Evolutionary conservation across 2,113 vertebrate species (phyloP), one percentile per base, ranked within the genome.

Genomic region (Semicossyphus pulcher): DNA sequence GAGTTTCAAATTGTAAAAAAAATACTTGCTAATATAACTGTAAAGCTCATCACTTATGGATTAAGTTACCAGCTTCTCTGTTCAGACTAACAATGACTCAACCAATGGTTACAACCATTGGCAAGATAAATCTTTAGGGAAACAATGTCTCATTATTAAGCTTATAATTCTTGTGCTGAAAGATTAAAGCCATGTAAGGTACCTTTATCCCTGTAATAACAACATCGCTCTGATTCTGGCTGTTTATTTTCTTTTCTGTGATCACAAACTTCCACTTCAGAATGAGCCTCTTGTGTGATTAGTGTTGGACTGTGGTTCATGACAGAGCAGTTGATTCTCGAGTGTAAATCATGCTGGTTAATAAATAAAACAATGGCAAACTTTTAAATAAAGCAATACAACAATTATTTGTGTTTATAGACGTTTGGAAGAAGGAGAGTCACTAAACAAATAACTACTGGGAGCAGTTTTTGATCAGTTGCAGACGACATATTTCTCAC

Each of bases 401-500:
- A 64, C 37, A 39, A 48, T 61, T 53, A 31, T n/a, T 59, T 39
- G 29, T 53, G 69, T 78, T 72, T 18, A 44, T 18, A 47, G 57
- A 67, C 58, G 51, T 52, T 58, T 58, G 60, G 34, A 29, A 67
- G 59, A 49, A 44, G 26, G 48, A 74, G 47, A 72, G 60, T 72
- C 36, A 36, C 26, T 66, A 31, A 57, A n/a, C 18, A 36, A 67
- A 66, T 69, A 80, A 81, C 78, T 70, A 69, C 42, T 3, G 29
- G 44, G 42, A 3, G 60, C 62, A 61, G 57, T 47, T 54, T 79
- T 71, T 62, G 64, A 89, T 88, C 74, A 86, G 88, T 85, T 79
- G 83, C 78, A 83, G 88, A 84, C 76, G 54, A 79, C 61, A 47
- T 62, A 56, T 80, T 91, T 84, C 86, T 83, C 64, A 61, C 56